A percentile compares a stretch with the other conserved stretches of the same genome.
These are phyloP conservation scores for Aporophyla nigra DNA, from an alignment of 2,888 invertebrate species.

Conservation along the genomic window DNA sequence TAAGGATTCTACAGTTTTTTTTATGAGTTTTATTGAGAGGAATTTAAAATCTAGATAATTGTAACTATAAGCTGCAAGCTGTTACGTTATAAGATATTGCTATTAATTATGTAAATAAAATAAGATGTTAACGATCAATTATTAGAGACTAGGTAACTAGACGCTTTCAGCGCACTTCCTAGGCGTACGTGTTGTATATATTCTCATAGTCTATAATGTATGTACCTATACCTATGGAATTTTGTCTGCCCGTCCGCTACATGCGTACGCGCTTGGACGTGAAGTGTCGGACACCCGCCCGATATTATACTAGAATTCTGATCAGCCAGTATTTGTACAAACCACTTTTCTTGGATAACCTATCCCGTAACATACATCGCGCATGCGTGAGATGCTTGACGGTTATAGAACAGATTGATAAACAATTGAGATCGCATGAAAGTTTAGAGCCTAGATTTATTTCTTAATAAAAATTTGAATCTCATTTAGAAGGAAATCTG, in stretches of 20 bases:
- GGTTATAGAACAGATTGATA: not conserved
- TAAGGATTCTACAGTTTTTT: not conserved
- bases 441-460: not conserved
- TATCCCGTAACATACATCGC: not conserved
- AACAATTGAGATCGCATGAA: not conserved
- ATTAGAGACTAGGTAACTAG: slow-evolving; percentile 2
- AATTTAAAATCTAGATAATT: not conserved
- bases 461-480: not conserved
- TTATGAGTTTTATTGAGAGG: not conserved
- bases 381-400: not conserved
- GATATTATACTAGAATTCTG: too few species aligned
- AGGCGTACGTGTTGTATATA: not conserved
- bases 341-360: not conserved
- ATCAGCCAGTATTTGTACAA: not conserved
- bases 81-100: slow-evolving; percentile 2
- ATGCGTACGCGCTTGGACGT: too few species aligned
- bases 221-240: not conserved
- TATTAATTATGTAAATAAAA: slow-evolving; percentile 8
- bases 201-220: not conserved
- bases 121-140: not conserved
- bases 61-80: slow-evolving; percentile 3
- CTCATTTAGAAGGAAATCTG: not conserved
- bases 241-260: not conserved
- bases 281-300: not conserved
- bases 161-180: slow-evolving; percentile 9